Evolutionary conservation across 2,113 vertebrate genomes (phyloP), one percentile per base, ranked within the genome.

Genomic region (Chaetodon auriga): DNA sequence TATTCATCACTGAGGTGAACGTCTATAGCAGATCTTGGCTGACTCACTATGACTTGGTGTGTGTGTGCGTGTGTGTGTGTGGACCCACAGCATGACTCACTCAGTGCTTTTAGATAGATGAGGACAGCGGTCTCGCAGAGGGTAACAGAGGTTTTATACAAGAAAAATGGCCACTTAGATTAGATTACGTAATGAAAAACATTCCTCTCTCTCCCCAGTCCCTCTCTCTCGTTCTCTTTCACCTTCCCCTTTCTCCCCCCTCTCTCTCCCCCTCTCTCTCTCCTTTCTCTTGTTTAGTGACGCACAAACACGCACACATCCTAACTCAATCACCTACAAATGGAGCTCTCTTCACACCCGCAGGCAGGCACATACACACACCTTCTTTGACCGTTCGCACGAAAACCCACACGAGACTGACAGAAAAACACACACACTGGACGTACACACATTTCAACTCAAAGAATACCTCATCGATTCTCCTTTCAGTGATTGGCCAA

Each of bases 21-120:
- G 63, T 86, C 87, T 84, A 82, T 81, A 77, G 83, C 81, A 84
- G 91, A 90, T 90, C 92, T 91, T 81, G 85, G 92, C 90, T 94
- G 93, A 94, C 82, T 94, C 93, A 94, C 87, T 84, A 58, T 92
- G 90, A 90, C 90, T 86, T 68, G 38, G 61, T 55, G 48, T 78
- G 71, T 79, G 79, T 77, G 78, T 73, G 45, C 70, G 75, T 72
- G 81, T 80, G 76, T 77, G 75, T 72, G 81, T 80, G 76, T 63
- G 74, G 9, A 64, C 30, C 85, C 70, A 79, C 88, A 90, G 78
- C 68, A 82, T 93, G 94, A 94, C 87, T 94, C 91, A 94, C 86
- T 90, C 78, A 68, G 84, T 90, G 92, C 93, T 93, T 93, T 94
- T 91, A 94, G 93, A 93, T 89, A 88, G 92, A 94, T 94, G 94